Base-by-base conservation (phyloP, 2,113 vertebrate genomes). In the Emydocephalus ijimae region DNA sequence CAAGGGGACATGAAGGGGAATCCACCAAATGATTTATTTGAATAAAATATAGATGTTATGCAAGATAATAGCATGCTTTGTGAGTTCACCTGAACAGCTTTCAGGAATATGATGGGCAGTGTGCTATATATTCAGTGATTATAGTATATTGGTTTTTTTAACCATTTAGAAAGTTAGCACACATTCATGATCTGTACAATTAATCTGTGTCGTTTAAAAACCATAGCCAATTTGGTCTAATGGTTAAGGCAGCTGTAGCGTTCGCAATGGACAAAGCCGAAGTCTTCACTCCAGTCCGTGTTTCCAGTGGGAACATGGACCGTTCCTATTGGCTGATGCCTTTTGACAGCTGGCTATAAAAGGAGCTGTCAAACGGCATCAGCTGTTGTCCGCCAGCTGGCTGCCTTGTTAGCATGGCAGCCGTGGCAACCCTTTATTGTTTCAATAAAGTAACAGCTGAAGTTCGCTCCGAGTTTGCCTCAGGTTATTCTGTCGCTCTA, bases 11-110 rank as follows among this genome's bases (percentile, higher is more conserved):
- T 50, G 1, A 55, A 87, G 81, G 88, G 88, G 87, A 90, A 87
- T 87, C 3, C 50, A 74, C 45, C 88, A 92, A 87, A 12, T 87
- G 93, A 90, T 91, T 85, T 81, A 48, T 64, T 94, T 89, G 50
- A 57, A 90, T 18, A 14, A 61, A 88, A 81, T 54, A 92, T 5
- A 89, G 87, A 93, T 87, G 89, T 29, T 57, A 89, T 90, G 26
- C 23, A 61, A 89, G 92, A 86, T 87, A 90, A 85, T 3, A 2
- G 43, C 18, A 85, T 24, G 55, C 29, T 0, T 52, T 56, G 85
- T 81, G 64, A 87, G 8, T 23, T 12, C 3, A 20, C 48, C 48
- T 34, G 21, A 11, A 50, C 48, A 87, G 34, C 24, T 92, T 85
- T 64, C 59, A 8, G 3, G 85, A 87, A 85, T 29, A 14, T 9